Percentiles rank a stretch among this genome's conserved stretches.
Evolutionary conservation across 2,888 invertebrate genomes (phyloP).

Genomic region (Parelbella ahira): DNA sequence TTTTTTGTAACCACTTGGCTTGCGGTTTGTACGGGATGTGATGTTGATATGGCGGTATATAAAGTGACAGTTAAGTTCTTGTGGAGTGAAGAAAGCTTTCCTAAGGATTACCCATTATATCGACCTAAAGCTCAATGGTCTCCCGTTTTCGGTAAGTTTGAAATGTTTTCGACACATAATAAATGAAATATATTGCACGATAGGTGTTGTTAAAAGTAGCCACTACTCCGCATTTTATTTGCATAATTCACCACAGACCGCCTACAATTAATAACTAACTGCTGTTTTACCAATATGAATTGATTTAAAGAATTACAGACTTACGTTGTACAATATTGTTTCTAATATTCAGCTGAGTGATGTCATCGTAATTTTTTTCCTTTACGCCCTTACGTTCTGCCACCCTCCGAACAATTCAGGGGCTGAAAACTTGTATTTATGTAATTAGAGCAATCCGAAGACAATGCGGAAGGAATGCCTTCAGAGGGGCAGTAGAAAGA

Average conservation of each 20-base stretch:
- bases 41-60: conserved; percentile 90
- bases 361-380: too few species aligned
- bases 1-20: conserved; percentile 42
- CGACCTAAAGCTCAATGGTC: conserved; percentile 96
- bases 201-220: too few species aligned
- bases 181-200: too few species aligned
- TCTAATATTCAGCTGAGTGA: too few species aligned
- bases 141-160: conserved; percentile 90
- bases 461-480: conserved; percentile 13
- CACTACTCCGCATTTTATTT: too few species aligned
- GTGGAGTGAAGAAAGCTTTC: conserved; percentile 93
- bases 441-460: conserved; percentile 23
- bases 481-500: conserved; percentile 26
- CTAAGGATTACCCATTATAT: conserved; percentile 94
- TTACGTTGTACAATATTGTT: too few species aligned
- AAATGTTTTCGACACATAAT: too few species aligned
- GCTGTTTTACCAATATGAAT: too few species aligned
- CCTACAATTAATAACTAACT: too few species aligned
- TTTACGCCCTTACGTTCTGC: too few species aligned
- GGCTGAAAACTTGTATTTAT: conserved; percentile 23
- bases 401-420: conserved; percentile 8
- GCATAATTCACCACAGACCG: too few species aligned
- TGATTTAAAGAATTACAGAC: too few species aligned
- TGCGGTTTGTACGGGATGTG: conserved; percentile 73
- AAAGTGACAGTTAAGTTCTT: conserved; percentile 91